Base-by-base conservation (phyloP, 2,797 vertebrate genomes). In the Onychomys torridus region DNA sequence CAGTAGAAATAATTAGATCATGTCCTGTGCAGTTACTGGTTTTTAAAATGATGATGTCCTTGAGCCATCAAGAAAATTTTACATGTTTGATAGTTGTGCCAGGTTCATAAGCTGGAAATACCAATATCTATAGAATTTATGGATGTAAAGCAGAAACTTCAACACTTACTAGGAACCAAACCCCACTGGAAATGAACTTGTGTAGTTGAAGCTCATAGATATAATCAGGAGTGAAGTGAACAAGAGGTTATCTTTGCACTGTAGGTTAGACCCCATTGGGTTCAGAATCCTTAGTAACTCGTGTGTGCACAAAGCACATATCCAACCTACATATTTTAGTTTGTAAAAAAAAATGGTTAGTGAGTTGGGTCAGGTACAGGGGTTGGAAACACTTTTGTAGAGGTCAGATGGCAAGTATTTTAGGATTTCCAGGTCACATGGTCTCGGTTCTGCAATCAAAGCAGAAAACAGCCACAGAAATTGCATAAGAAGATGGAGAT, bases 261-360 rank as follows among this genome's bases (percentile, higher is more conserved):
- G 76, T 89, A 32, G 12, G 78, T 81, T 89, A 89, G 43, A 89
- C 9, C 1, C 9, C 34, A 0, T 55, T 23, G 21, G 7, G 49
- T 79, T 91, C 32, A 55, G 65, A 96, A 84, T 88, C 34, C 17
- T 86, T 79, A 89, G 40, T 93, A 94, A 91, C 37, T 49, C 83
- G 19, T 71, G 73, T n/a, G 6, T 90, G 76, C 61, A 63, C 75
- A 85, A 29, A n/a, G 43, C 82, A 95, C 85, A 89, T 71, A 27
- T 43, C 11, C 73, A 91, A 89, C 73, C 67, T 91, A 55, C 11
- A 27, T 82, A 59, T 91, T 92, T 84, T 37, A 52, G 10, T 67
- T 59, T 59, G n/a, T n/a, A 57, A 34, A 29, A 75, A 88, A 37
- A 46, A 46, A 6, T 61, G 91, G 17, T 78, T 85, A 59, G 69